Percentiles rank a stretch among this genome's conserved stretches.
These are phyloP conservation scores for Gymnodraco acuticeps DNA, from an alignment of 2,797 vertebrate genomes.

Conservation along the genomic window DNA sequence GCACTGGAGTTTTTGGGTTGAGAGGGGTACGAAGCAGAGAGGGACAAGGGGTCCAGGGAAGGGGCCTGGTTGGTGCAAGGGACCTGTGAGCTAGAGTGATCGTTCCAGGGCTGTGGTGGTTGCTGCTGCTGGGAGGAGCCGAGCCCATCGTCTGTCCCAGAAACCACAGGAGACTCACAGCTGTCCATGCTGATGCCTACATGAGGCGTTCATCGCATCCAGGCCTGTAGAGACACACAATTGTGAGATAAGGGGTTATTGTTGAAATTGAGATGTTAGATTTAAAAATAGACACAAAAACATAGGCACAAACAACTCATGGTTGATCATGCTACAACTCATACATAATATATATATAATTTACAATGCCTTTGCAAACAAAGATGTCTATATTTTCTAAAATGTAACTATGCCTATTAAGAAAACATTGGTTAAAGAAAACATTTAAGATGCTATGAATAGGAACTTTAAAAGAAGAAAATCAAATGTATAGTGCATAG, in stretches of 20 bases:
- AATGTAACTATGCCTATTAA: slow-evolving; percentile 40
- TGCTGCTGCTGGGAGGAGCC: slow-evolving; percentile 92
- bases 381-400: slow-evolving; percentile 24
- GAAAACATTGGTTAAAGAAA: slow-evolving; percentile 49
- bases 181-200: slow-evolving; percentile 99
- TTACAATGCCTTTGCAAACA: slow-evolving; percentile 36
- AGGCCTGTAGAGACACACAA: slow-evolving; percentile 87
- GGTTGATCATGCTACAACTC: slow-evolving; percentile 10
- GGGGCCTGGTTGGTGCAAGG: slow-evolving; percentile 85
- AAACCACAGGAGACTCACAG: slow-evolving; percentile 99
- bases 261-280: slow-evolving; percentile 23
- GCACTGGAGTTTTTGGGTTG: slow-evolving; percentile 80
- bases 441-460: slow-evolving; percentile 54
- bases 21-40: slow-evolving; percentile 81
- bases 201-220: slow-evolving; percentile 99
- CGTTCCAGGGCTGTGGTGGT: slow-evolving; percentile 91
- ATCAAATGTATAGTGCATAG: slow-evolving; percentile 74
- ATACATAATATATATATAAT: too few relatives aligned
- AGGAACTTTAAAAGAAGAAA: slow-evolving; percentile 57
- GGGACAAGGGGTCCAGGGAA: slow-evolving; percentile 86
- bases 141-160: slow-evolving; percentile 99
- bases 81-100: slow-evolving; percentile 87
- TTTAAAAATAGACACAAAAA: slow-evolving; percentile 16
- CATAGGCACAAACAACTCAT: slow-evolving; percentile 17
- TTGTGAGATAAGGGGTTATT: slow-evolving; percentile 66